Conservation (phyloP, 2,113 vertebrate genomes). For the Laticauda laticaudata region DNA sequence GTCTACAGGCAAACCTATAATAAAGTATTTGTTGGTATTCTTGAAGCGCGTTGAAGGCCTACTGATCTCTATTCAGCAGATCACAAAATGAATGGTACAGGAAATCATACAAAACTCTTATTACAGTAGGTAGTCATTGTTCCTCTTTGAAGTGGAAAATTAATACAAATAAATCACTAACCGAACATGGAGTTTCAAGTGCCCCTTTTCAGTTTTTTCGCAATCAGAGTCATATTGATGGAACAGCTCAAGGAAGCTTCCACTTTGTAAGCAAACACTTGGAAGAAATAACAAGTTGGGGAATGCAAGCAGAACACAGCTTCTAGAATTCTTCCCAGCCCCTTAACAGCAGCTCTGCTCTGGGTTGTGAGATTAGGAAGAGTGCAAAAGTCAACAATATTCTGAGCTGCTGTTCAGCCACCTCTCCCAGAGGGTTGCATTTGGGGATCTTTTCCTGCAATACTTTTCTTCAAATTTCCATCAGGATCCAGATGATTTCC, state of each 20-base stretch:
- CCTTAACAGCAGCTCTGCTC: neutral
- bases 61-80: constrained; percentile 2
- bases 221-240: neutral
- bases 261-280: neutral
- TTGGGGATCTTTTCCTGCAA: neutral
- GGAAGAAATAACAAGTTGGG: neutral
- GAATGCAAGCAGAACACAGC: neutral
- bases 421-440: neutral
- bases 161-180: fast-evolving
- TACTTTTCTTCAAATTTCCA: neutral
- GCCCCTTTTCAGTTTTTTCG: neutral
- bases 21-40: constrained; percentile 1
- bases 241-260: neutral
- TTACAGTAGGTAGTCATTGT: neutral
- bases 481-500: neutral
- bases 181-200: neutral
- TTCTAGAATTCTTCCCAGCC: neutral
- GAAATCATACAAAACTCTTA: neutral
- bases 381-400: neutral
- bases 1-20: neutral
- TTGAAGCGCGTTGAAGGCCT: constrained; percentile 2
- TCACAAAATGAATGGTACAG: neutral
- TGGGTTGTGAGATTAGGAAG: neutral
- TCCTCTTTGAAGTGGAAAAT: neutral
- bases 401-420: neutral